Evolutionary conservation across 2,113 vertebrate genomes (phyloP), one percentile per base, ranked within the genome.

Genomic region (Pao palembangensis): DNA sequence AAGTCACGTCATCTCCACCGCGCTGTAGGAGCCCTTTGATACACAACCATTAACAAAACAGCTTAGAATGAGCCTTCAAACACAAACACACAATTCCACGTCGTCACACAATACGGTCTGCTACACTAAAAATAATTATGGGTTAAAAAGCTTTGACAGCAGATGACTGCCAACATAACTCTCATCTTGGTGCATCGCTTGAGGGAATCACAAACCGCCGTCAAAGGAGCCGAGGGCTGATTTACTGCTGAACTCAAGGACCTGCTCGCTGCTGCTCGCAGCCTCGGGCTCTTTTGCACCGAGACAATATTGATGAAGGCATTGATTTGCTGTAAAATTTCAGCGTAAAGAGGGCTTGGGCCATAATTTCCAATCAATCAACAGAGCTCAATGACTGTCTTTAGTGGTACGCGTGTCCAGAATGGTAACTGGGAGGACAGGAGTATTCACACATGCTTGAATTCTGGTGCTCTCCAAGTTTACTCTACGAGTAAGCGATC

Each of bases 301-400:
- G 20, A 67, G 57, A 55, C 23, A 23, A 61, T 70, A 83, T 77
- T 71, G 80, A 82, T 60, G 54, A 56, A 63, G 51, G 7, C 23
- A 88, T 85, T 81, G 87, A 87, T 76, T 75, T 73, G 12, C 76
- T 61, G 80, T 83, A 80, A 84, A 67, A 83, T 69, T 69, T 71
- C 52, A 82, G 75, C 52, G 58, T 79, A 58, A 80, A 71, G 71
- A 56, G 65, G 51, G 59, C 70, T 43, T 58, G 5, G 71, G 50
- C 69, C 65, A 76, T 66, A 20, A 79, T 74, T 84, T 79, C 53
- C 17, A 54, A 79, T 86, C 81, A 85, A 79, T 85, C 76, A 73
- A 50, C 65, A 61, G 3, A 38, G 60, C 58, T 82, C 69, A 75
- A 55, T 63, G 55, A 67, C 58, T 11, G 34, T 58, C 65, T 31